Evolutionary conservation across 1,140 invertebrate genomes (phyloP), one percentile per base, ranked within the genome.

Genomic region (Brachionus koreanus): DNA sequence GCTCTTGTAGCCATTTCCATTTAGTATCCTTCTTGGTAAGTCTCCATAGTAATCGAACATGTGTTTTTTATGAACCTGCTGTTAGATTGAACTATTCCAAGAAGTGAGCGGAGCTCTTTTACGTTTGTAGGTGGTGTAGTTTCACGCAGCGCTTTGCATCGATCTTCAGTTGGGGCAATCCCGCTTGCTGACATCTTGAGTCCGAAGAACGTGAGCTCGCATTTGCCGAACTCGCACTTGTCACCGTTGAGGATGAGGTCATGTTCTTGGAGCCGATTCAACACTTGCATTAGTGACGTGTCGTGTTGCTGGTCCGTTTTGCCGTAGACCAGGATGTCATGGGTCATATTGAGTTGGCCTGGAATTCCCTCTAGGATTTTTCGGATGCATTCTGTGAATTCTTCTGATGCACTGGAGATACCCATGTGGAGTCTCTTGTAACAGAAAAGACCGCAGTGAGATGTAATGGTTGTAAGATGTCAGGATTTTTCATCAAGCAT

Each of bases 401-500:
- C 76, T 82, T 84, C 84, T n/a, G 83, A 74, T 10, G 69, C 83
- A 5, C 63, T 79, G 10, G 82, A 77, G 9, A 90, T 84, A 5
- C 88, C 88, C 84, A 89, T 89, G 9, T 88, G 87, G 16, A 89
- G 76, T 42, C 88, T 84, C 42, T 84, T 83, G 83, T 86, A 87
- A 57, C 84, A 84, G 76, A 83, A 89, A 35, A 86, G 74, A 13
- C 86, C 89, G 86, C 88, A 89, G 9, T 88, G 88, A 4, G 85
- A 86, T 23, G 87, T 86, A 84, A 90, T 90, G 42, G 89, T 90
- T 19, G 85, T 87, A 3, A 88, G 83, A 35, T 85, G 83, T 39
- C 84, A 84, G 77, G 77, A 29, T 69, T 65, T 39, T n/a, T 37
- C n/a, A 16, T 25, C 57, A 6, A 82, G n/a, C 61, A 5, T 39